A percentile compares a stretch with the other conserved stretches of the same genome.
Conservation (phyloP, 2,888 invertebrate genomes). For the Nemotelus pantherinus region DNA sequence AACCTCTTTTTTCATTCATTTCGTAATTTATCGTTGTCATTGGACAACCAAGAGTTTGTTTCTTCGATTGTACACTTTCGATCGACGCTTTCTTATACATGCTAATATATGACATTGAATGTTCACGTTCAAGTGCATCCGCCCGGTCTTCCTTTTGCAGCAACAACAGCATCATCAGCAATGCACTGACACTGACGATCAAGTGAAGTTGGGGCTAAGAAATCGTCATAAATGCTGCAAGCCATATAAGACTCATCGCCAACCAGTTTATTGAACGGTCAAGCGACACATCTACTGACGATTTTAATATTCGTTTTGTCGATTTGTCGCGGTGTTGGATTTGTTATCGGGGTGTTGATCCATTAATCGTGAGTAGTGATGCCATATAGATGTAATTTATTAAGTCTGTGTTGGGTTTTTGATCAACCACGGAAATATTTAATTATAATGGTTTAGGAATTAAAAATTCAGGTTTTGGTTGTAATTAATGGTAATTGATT, state of each 20-base stretch:
- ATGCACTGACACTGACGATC: constrained; percentile 31
- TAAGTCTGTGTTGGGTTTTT: no score
- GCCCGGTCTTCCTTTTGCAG: not conserved
- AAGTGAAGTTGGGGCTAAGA: constrained; percentile 31
- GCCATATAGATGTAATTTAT: not conserved
- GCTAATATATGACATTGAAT: constrained; percentile 40
- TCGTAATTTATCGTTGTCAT: constrained; percentile 43
- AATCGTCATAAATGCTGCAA: not conserved
- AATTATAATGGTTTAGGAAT: no score
- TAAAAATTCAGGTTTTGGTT: no score
- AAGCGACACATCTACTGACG: not conserved
- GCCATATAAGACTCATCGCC: not conserved
- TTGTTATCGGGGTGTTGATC: not conserved
- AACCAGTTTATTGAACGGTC: constrained; percentile 24
- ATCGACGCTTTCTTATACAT: constrained; percentile 29
- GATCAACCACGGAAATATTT: no score
- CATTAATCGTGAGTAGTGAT: not conserved
- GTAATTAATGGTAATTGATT: no score
- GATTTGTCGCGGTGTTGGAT: not conserved
- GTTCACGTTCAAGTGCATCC: constrained; percentile 12
- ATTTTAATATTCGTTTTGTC: constrained; percentile 3
- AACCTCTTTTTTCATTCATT: constrained; percentile 34
- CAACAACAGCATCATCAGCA: not conserved
- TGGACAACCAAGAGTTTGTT: constrained; percentile 35
- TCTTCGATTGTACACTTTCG: constrained; percentile 30